A percentile compares a stretch with the other conserved stretches of the same genome.
phyloP scores from a whole-genome alignment of 2,113 vertebrate species.

The Nothocercus julius region DNA sequence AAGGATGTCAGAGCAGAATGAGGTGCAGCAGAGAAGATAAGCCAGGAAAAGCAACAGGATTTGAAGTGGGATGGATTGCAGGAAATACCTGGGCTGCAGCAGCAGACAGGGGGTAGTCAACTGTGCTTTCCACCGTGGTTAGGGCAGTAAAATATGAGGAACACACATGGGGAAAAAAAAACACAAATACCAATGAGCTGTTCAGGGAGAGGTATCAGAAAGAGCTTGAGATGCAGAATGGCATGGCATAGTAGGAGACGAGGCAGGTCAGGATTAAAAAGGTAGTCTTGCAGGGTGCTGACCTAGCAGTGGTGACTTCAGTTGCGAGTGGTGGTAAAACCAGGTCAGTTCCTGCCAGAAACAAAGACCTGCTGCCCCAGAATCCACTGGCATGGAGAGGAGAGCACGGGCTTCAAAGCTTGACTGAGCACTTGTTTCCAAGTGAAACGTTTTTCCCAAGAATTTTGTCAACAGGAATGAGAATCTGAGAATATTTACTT shows the following conservation, averaged over 20 bases:
- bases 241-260: background rate
- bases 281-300: background rate
- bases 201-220: background rate
- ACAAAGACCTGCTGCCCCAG: background rate
- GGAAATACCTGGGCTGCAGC: background rate
- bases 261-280: background rate
- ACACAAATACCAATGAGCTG: background rate
- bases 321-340: background rate
- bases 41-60: background rate
- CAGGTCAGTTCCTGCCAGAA: background rate
- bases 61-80: background rate
- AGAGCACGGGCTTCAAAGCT: background rate
- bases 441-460: background rate
- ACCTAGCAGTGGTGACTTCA: background rate
- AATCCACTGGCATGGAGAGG: background rate
- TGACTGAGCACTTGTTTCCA: background rate
- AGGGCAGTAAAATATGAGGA: background rate
- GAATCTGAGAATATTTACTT: background rate
- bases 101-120: background rate
- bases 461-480: background rate
- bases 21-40: background rate
- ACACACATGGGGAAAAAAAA: background rate
- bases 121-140: background rate
- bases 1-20: accelerated
- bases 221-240: background rate